phyloP scores from a whole-genome alignment of 2,888 invertebrate genomes.

The Cheilosia scutellata region DNA sequence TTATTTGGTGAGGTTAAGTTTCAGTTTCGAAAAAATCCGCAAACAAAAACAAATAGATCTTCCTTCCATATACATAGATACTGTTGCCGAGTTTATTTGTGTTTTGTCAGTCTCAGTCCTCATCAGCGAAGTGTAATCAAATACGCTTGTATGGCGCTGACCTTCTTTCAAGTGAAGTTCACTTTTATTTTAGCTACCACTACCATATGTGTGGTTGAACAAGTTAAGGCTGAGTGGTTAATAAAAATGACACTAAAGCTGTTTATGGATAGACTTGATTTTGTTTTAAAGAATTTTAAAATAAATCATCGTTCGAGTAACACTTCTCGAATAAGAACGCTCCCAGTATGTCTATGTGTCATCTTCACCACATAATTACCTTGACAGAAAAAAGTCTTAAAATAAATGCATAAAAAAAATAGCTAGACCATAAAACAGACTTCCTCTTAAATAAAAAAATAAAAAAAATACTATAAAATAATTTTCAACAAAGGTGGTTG shows the following conservation, averaged over 20 bases:
- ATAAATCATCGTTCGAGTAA: neutral
- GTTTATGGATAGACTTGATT: slow-evolving; percentile 53
- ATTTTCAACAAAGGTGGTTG: slow-evolving; percentile 11
- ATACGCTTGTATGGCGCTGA: slow-evolving; percentile 16
- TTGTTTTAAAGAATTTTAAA: neutral
- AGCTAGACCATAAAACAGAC: neutral
- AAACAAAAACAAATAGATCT: slow-evolving; percentile 38
- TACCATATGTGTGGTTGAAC: slow-evolving; percentile 14
- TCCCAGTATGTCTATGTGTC: neutral
- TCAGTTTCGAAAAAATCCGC: slow-evolving; percentile 13
- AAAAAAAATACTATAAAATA: slow-evolving; percentile 26
- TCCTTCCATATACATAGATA: slow-evolving; percentile 15
- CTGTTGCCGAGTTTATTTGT: slow-evolving; percentile 27
- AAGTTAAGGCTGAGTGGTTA: slow-evolving; percentile 40
- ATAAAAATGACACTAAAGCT: slow-evolving; percentile 37
- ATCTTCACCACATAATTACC: neutral
- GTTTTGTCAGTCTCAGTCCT: no score
- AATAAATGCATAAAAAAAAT: neutral
- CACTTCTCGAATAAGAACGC: neutral
- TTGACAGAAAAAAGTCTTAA: neutral
- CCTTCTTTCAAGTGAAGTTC: slow-evolving; percentile 57
- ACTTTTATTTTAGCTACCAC: slow-evolving; percentile 19
- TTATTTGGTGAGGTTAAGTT: slow-evolving; percentile 59
- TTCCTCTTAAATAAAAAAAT: slow-evolving; percentile 1
- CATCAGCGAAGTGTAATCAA: slow-evolving; percentile 25